Percentiles rank a stretch among this genome's conserved stretches.
phyloP scores from a whole-genome alignment of 2,888 invertebrate species.

The Oxycera nigricornis region DNA sequence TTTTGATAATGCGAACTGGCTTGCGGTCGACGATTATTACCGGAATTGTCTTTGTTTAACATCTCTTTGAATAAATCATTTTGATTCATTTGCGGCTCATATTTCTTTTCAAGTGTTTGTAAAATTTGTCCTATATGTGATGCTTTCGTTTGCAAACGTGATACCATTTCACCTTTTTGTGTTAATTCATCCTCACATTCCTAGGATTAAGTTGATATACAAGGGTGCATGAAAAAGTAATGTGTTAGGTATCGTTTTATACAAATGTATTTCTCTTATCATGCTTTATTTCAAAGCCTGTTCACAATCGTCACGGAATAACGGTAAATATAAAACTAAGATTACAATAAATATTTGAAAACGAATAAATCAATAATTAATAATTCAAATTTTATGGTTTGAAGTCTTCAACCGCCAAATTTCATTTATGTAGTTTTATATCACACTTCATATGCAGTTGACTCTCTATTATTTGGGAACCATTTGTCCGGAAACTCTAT shows the following conservation, averaged over 20 bases:
- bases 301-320: too few species aligned
- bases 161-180: slow-evolving; percentile 95
- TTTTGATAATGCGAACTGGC: slow-evolving; percentile 62
- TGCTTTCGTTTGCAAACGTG: slow-evolving; percentile 92
- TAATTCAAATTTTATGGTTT: too few species aligned
- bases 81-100: slow-evolving; percentile 64
- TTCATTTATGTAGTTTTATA: too few species aligned
- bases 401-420: too few species aligned
- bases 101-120: slow-evolving; percentile 82
- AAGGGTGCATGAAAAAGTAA: neutral
- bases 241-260: neutral
- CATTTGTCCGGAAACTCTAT: too few species aligned
- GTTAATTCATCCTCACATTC: slow-evolving; percentile 95
- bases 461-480: too few species aligned
- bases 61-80: slow-evolving; percentile 73
- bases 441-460: too few species aligned
- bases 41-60: slow-evolving; percentile 62
- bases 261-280: neutral
- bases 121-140: slow-evolving; percentile 94
- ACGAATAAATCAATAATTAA: too few species aligned
- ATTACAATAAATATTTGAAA: too few species aligned
- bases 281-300: slow-evolving; percentile 1
- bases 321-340: too few species aligned
- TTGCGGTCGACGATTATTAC: slow-evolving; percentile 52
- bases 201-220: slow-evolving; percentile 63